Conservation (phyloP, 1,140 invertebrate species). For the Penaeus japonicus region DNA sequence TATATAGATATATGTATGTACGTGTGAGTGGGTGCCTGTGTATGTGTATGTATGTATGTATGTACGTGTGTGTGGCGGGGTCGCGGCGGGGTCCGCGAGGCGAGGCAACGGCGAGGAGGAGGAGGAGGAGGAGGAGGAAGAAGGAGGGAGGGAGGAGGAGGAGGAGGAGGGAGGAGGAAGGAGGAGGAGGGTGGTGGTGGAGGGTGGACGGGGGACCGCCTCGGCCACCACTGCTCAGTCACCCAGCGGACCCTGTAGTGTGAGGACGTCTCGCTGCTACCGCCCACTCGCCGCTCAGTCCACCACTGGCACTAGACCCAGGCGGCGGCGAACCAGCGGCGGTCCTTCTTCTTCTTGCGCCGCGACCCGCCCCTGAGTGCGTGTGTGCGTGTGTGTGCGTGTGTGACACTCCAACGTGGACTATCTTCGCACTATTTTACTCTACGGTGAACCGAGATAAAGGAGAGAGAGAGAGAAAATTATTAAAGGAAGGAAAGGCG, state of each 20-base stretch:
- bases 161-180: too few species aligned
- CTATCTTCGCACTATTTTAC: too few species aligned
- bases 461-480: too few species aligned
- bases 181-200: neutral
- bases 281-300: conserved; percentile 50
- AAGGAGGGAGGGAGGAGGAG: too few species aligned
- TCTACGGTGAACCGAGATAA: too few species aligned
- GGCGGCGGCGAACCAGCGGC: conserved; percentile 48
- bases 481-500: too few species aligned
- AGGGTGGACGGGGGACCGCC: conserved; percentile 26
- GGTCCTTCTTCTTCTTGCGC: conserved; percentile 10
- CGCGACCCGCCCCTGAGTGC: too few species aligned
- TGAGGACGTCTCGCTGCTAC: conserved; percentile 18
- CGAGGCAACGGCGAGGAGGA: neutral
- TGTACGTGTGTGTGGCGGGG: conserved; percentile 10
- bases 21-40: conserved; percentile 16
- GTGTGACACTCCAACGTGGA: too few species aligned
- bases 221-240: conserved; percentile 45
- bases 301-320: conserved; percentile 50
- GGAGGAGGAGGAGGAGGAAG: too few species aligned
- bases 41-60: conserved; percentile 21
- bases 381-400: too few species aligned
- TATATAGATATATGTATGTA: conserved; percentile 17
- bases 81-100: conserved; percentile 27
- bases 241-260: conserved; percentile 52